phyloP scores from a whole-genome alignment of 2,113 vertebrate species.

The Lathamus discolor region DNA sequence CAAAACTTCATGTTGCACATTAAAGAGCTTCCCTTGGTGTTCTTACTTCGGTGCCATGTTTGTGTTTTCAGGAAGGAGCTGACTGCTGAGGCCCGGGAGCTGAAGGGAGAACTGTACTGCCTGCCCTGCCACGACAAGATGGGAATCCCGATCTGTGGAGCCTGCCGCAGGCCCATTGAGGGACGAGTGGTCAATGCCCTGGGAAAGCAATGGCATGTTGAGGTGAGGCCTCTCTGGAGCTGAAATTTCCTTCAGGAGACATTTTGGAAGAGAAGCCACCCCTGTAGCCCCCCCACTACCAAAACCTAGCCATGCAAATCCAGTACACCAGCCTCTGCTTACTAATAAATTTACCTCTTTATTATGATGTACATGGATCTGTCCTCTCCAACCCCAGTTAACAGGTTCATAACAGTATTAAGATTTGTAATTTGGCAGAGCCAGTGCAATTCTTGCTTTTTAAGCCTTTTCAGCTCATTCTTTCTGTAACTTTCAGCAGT shows the following conservation, averaged over 20 bases:
- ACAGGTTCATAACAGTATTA: not conserved
- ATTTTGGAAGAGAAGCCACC: not conserved
- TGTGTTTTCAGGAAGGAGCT: conserved; percentile 76
- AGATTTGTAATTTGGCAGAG: not conserved
- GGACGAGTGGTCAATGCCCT: conserved; percentile 78
- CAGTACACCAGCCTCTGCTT: not conserved
- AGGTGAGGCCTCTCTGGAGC: conserved; percentile 59
- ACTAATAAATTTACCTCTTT: not conserved
- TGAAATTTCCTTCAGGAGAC: not conserved
- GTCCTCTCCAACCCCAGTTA: not conserved
- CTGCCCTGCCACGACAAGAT: conserved; percentile 81
- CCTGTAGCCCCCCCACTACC: not conserved
- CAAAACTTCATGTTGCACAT: not conserved
- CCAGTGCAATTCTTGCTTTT: not conserved
- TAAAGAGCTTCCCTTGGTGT: not conserved
- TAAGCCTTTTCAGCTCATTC: not conserved
- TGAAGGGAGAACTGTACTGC: conserved; percentile 79
- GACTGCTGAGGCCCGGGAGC: conserved; percentile 75
- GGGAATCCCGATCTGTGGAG: conserved; percentile 80
- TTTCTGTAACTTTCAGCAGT: not conserved
- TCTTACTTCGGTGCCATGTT: not conserved
- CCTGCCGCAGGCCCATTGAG: conserved; percentile 78
- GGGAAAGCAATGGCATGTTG: conserved; percentile 81
- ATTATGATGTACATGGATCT: not conserved
- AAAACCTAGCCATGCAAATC: not conserved